These are phyloP conservation scores for Lydus trimaculatus DNA, from an alignment of 2,888 invertebrate genomes.

Conservation along the genomic window DNA sequence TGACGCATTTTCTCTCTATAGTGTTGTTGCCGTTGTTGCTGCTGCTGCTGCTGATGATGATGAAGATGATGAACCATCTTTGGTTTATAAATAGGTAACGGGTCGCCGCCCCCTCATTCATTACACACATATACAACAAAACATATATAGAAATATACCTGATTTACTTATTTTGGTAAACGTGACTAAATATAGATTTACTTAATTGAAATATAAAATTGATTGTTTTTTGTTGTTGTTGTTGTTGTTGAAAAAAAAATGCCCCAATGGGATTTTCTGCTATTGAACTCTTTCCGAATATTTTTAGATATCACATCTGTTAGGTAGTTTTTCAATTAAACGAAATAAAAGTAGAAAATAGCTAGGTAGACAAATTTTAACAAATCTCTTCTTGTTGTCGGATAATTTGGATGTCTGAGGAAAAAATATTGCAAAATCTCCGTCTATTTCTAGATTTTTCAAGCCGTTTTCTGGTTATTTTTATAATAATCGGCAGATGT, in stretches of 20 bases:
- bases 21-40: not conserved
- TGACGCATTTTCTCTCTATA: conserved; percentile 5
- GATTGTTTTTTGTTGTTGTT: not conserved
- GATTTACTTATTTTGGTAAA: not conserved
- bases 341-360: not conserved
- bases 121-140: not conserved
- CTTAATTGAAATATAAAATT: not conserved
- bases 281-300: not conserved
- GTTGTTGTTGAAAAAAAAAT: not conserved
- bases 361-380: conserved; percentile 7
- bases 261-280: not conserved
- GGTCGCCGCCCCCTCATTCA: conserved; percentile 40
- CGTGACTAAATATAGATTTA: not conserved
- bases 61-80: conserved; percentile 20
- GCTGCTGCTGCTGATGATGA: not conserved
- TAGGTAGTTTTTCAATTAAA: conserved; percentile 4
- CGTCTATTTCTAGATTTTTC: not conserved
- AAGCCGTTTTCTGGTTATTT: not conserved
- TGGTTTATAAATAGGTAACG: conserved; percentile 40
- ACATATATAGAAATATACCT: not conserved
- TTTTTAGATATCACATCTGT: not conserved
- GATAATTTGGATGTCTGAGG: not conserved
- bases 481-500: not conserved
- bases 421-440: not conserved
- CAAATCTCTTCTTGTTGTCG: not conserved